Evolutionary conservation across 2,797 vertebrate genomes (phyloP).

Genomic region (Fistularia tabacaria): DNA sequence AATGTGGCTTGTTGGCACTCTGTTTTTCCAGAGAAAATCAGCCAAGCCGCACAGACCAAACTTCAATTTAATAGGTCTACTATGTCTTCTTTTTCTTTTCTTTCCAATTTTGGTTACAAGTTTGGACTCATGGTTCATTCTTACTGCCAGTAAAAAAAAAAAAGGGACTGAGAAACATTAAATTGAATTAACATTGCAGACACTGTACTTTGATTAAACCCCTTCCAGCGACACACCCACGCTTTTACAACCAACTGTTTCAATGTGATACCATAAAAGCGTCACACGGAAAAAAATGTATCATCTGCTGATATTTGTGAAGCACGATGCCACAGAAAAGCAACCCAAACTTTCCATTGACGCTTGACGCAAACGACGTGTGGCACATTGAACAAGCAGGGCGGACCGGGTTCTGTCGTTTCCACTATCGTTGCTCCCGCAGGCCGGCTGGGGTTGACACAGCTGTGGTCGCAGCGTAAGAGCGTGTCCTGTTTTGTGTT

Average conservation of each 20-base stretch:
- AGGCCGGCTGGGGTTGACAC: conserved; percentile 47
- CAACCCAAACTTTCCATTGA: conserved; percentile 25
- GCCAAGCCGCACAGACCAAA: conserved; percentile 54
- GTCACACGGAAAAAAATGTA: conserved; percentile 5
- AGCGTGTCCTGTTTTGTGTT: conserved; percentile 62
- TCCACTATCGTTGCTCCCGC: conserved; percentile 6
- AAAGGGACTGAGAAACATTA: conserved; percentile 2
- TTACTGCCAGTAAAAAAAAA: conserved; percentile 9
- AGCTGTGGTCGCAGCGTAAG: conserved; percentile 44
- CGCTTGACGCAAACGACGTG: conserved; percentile 11
- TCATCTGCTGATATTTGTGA: conserved; percentile 13
- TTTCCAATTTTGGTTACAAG: conserved; percentile 41
- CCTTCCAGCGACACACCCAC: conserved; percentile 19
- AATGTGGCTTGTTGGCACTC: conserved; percentile 43
- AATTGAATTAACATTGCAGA: conserved; percentile 26
- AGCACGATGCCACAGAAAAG: conserved; percentile 9
- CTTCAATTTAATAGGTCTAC: conserved; percentile 50
- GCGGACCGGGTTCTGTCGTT: conserved; percentile 22
- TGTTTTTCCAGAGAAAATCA: conserved; percentile 42
- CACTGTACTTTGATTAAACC: conserved; percentile 11
- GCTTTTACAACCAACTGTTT: conserved; percentile 8
- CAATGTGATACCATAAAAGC: conserved; percentile 6
- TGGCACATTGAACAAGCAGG: conserved; percentile 13
- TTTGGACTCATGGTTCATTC: conserved; percentile 20
- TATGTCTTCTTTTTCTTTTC: conserved; percentile 23